Percentiles rank a stretch among this genome's conserved stretches.
phyloP scores from a whole-genome alignment of 2,888 invertebrate species.

The Papilio demoleus region DNA sequence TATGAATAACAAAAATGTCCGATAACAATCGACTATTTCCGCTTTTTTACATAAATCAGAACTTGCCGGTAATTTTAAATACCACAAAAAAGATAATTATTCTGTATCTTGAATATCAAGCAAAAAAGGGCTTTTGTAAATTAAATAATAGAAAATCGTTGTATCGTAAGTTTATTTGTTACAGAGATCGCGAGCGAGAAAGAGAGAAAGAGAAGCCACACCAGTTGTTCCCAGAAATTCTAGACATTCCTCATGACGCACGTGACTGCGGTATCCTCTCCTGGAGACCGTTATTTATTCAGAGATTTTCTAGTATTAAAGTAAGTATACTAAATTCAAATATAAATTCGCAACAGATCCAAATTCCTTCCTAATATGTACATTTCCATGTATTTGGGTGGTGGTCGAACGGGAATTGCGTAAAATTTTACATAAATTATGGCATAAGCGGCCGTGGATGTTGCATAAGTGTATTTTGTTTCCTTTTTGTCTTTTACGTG shows the following conservation, averaged over 20 bases:
- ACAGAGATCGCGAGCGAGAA: conserved; percentile 78
- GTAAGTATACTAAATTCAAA: conserved; percentile 66
- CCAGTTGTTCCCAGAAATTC: conserved; percentile 84
- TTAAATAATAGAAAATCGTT: conserved; percentile 11
- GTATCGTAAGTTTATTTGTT: conserved; percentile 45
- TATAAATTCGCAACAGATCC: background rate
- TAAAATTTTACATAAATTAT: conserved; percentile 31
- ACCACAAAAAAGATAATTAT: background rate
- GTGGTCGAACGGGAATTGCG: conserved; percentile 17
- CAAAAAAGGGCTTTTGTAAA: background rate
- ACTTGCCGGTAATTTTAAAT: conserved; percentile 2
- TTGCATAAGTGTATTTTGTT: conserved; percentile 12
- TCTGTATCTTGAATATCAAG: background rate
- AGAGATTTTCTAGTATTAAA: conserved; percentile 95
- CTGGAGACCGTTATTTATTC: conserved; percentile 93
- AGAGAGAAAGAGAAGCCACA: conserved; percentile 85
- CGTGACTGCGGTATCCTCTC: conserved; percentile 94
- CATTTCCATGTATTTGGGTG: conserved; percentile 20
- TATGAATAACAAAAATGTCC: conserved; percentile 15
- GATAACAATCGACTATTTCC: conserved; percentile 20
- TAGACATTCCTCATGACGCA: conserved; percentile 86
- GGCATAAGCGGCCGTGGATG: conserved; percentile 14
- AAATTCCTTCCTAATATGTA: background rate
- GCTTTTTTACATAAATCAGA: conserved; percentile 4
- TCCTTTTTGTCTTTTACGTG: conserved; percentile 5